phyloP scores from a whole-genome alignment of 2,888 invertebrate genomes.

The Drosophila parthenogenetica region DNA sequence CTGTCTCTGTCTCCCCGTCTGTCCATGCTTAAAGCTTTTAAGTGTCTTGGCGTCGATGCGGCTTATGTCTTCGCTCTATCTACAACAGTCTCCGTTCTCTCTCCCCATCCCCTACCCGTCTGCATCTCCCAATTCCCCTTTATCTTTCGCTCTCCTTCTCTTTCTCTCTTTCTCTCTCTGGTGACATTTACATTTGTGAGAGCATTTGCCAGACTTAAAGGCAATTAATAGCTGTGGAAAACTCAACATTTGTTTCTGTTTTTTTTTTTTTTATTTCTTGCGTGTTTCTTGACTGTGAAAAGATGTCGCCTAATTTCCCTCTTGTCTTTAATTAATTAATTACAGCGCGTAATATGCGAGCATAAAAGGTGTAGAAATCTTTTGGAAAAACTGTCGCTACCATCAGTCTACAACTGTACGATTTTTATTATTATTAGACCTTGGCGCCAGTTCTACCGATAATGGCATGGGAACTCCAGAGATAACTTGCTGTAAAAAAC shows the following conservation, averaged over 20 bases:
- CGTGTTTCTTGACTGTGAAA: slow-evolving; percentile 65
- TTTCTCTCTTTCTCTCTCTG: slow-evolving; percentile 9
- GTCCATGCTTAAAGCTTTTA: slow-evolving; percentile 77
- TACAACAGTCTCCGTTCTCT: slow-evolving; percentile 16
- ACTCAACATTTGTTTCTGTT: slow-evolving; percentile 52
- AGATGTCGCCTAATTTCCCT: slow-evolving; percentile 75
- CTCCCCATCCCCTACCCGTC: not conserved
- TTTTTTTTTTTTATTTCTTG: too few relatives aligned
- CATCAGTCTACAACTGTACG: slow-evolving; percentile 24
- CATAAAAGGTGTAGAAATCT: slow-evolving; percentile 29
- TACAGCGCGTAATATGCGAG: slow-evolving; percentile 50
- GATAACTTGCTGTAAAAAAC: slow-evolving; percentile 33
- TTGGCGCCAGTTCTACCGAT: slow-evolving; percentile 53
- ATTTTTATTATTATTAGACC: slow-evolving; percentile 18
- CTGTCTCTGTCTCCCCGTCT: slow-evolving; percentile 7
- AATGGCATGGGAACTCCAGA: slow-evolving; percentile 33
- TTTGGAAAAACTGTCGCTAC: slow-evolving; percentile 46
- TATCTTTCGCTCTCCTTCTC: not conserved
- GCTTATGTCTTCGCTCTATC: slow-evolving; percentile 66
- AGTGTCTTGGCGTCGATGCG: slow-evolving; percentile 82
- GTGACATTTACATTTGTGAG: slow-evolving; percentile 76
- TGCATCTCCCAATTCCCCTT: not conserved
- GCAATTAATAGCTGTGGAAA: slow-evolving; percentile 77
- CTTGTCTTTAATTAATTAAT: slow-evolving; percentile 75
- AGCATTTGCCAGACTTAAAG: slow-evolving; percentile 40